A percentile compares a stretch with the other conserved stretches of the same genome.
These are phyloP conservation scores for Tuta absoluta DNA, from an alignment of 2,888 invertebrate genomes.

Conservation along the genomic window DNA sequence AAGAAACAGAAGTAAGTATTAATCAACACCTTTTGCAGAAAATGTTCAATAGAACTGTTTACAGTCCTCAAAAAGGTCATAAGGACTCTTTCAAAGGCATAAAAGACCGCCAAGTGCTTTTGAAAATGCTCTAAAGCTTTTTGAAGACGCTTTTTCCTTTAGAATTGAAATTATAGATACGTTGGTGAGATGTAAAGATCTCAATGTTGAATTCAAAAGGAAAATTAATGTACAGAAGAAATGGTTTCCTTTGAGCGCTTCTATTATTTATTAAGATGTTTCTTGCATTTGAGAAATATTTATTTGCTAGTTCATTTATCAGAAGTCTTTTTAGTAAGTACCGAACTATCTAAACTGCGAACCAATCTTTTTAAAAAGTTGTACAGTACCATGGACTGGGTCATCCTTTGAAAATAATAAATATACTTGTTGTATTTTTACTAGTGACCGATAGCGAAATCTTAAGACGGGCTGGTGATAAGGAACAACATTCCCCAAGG, in stretches of 20 bases:
- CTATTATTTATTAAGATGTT: too few species aligned
- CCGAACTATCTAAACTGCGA: too few species aligned
- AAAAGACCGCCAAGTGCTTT: constrained; percentile 9
- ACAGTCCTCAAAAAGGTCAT: constrained; percentile 1
- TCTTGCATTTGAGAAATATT: too few species aligned
- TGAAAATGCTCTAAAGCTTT: constrained; percentile 10
- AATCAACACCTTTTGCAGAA: background rate
- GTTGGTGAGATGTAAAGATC: background rate
- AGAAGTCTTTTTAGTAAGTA: too few species aligned
- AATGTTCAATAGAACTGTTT: background rate
- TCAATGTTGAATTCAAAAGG: background rate
- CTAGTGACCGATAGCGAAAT: too few species aligned
- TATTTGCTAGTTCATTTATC: too few species aligned
- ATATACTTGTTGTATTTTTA: too few species aligned
- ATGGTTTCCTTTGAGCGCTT: background rate
- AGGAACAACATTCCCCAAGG: too few species aligned
- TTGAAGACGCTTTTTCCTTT: background rate
- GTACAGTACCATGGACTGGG: too few species aligned
- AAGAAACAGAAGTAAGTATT: background rate
- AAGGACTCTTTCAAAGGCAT: constrained; percentile 3
- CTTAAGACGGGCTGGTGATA: too few species aligned
- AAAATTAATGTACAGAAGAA: background rate
- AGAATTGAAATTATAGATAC: background rate
- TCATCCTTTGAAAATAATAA: too few species aligned
- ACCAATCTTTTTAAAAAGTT: too few species aligned